These are phyloP conservation scores for Geotrypetes seraphini DNA, from an alignment of 2,797 vertebrate genomes.

Conservation along the genomic window DNA sequence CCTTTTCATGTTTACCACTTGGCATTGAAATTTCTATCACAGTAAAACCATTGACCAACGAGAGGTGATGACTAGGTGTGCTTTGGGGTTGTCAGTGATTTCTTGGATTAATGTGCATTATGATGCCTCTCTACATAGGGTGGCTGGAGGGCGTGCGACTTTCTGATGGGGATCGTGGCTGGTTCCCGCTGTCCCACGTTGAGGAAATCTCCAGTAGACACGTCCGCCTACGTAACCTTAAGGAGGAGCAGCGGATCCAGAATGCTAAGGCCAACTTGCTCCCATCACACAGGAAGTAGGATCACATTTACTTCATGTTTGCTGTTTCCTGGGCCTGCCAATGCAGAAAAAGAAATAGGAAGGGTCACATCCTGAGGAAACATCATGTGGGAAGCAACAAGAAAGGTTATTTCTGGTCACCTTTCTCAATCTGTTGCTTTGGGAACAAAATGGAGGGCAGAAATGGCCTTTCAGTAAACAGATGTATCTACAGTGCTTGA, in stretches of 20 bases:
- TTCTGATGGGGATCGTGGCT: slow-evolving; percentile 79
- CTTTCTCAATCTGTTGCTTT: no score
- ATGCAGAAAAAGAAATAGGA: no score
- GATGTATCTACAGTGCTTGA: no score
- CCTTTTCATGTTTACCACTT: not conserved
- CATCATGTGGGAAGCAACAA: no score
- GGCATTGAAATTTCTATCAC: not conserved
- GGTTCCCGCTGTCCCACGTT: slow-evolving; percentile 75
- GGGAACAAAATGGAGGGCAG: no score
- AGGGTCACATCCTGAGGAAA: no score
- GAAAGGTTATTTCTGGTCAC: no score
- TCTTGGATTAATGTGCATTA: no score
- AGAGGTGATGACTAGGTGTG: not conserved
- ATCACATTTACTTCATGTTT: no score
- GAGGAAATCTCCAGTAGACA: slow-evolving; percentile 71
- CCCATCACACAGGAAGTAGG: not conserved
- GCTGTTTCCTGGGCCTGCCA: no score
- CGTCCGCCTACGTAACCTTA: slow-evolving; percentile 71
- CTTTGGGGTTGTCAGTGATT: not conserved
- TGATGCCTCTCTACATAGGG: slow-evolving; percentile 44
- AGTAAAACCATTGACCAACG: not conserved
- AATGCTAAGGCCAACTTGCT: slow-evolving; percentile 67
- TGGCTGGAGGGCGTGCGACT: slow-evolving; percentile 86
- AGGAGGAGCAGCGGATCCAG: slow-evolving; percentile 79
- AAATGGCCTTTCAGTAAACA: no score